These are phyloP conservation scores for Epinephelus lanceolatus DNA, from an alignment of 2,113 vertebrate species.

Conservation along the genomic window DNA sequence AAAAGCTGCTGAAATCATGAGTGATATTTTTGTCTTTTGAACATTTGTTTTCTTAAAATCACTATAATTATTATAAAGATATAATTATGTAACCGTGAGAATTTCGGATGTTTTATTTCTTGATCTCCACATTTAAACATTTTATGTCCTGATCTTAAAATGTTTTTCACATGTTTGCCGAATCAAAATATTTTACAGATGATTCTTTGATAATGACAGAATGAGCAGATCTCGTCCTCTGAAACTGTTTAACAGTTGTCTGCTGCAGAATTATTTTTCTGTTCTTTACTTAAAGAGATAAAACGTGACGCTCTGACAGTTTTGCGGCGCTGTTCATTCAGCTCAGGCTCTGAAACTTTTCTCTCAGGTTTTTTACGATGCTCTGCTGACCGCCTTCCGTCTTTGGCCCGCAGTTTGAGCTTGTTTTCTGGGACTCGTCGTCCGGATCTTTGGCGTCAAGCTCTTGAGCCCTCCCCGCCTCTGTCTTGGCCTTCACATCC, in stretches of 20 bases:
- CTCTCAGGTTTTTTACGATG: constrained; percentile 90
- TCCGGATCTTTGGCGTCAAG: neutral
- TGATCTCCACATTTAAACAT: no score
- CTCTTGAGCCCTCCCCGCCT: constrained; percentile 18
- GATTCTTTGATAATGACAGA: neutral
- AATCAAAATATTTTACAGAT: neutral
- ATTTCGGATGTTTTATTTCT: neutral
- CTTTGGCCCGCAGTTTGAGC: constrained; percentile 24
- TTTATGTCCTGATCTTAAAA: no score
- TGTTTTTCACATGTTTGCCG: no score
- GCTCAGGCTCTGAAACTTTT: constrained; percentile 90
- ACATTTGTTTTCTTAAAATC: neutral
- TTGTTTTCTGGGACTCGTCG: constrained; percentile 38
- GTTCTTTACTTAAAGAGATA: no score
- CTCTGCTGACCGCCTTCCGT: constrained; percentile 75
- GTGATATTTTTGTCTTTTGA: neutral
- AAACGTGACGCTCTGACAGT: neutral
- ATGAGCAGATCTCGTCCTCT: no score
- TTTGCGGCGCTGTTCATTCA: constrained; percentile 13
- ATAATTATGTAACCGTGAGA: neutral
- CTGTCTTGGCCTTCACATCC: constrained; percentile 48
- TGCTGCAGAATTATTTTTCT: no score
- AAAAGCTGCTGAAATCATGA: neutral
- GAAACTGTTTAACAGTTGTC: no score
- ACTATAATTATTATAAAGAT: neutral